These are phyloP conservation scores for Pleuronectes platessa DNA, from an alignment of 2,113 vertebrate genomes.

Conservation along the genomic window DNA sequence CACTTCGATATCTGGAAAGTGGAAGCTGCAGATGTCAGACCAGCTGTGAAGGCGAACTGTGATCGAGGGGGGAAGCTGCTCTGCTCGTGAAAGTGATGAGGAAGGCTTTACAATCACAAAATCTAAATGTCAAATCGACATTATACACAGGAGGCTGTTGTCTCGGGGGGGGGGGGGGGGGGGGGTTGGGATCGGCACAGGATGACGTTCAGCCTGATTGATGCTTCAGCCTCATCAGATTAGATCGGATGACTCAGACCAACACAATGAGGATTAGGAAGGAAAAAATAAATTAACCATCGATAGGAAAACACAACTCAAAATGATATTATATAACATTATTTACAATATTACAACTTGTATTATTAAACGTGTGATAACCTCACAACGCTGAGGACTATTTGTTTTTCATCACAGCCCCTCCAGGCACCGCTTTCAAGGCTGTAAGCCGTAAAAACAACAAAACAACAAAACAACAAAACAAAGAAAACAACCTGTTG, in stretches of 20 bases:
- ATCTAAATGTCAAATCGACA: slow-evolving; percentile 12
- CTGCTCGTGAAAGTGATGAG: neutral
- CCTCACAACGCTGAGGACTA: neutral
- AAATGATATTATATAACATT: neutral
- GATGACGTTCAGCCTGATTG: slow-evolving; percentile 7
- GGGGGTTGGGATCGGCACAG: neutral
- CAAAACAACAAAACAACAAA: too few relatives aligned
- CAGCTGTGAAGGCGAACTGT: neutral
- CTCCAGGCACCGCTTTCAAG: slow-evolving; percentile 1
- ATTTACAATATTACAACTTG: neutral
- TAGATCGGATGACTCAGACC: slow-evolving; percentile 40
- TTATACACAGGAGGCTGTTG: neutral
- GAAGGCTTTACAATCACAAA: neutral
- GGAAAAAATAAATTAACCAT: neutral
- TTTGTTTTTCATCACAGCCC: neutral
- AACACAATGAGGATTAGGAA: slow-evolving; percentile 8
- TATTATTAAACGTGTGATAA: neutral
- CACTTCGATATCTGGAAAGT: neutral
- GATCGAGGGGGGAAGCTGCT: neutral
- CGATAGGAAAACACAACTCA: neutral
- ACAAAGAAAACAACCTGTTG: slow-evolving; percentile 26
- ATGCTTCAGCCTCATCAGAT: slow-evolving; percentile 41
- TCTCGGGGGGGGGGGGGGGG: neutral
- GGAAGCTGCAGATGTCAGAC: slow-evolving; percentile 21
- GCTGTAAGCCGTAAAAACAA: neutral